Conservation (phyloP, 2,797 vertebrate genomes). For the Eospalax fontanierii region DNA sequence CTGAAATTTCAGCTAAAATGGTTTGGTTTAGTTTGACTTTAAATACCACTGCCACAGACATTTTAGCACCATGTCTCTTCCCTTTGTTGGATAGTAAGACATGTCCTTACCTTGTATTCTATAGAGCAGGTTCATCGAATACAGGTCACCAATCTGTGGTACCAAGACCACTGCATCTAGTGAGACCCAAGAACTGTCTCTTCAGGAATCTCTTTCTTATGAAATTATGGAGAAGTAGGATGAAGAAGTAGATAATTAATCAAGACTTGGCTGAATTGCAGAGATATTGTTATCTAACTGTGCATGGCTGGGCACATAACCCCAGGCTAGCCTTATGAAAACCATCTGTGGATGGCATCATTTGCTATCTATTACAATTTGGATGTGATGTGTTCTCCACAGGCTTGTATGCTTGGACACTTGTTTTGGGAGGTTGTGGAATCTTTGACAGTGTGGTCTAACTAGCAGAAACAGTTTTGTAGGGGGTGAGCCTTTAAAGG, state of each 20-base stretch:
- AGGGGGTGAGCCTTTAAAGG: not conserved
- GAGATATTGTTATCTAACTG: not conserved
- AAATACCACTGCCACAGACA: not conserved
- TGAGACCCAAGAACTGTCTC: not conserved
- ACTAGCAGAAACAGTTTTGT: not conserved
- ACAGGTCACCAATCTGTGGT: not conserved
- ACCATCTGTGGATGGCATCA: not conserved
- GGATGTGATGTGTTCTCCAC: not conserved
- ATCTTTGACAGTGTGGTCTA: not conserved
- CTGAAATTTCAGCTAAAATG: slow-evolving; percentile 52
- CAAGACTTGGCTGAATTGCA: not conserved
- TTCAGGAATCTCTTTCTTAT: not conserved
- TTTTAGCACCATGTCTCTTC: not conserved
- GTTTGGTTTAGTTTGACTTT: not conserved
- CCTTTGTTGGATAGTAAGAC: not conserved
- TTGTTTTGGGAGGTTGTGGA: not conserved
- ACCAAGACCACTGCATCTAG: not conserved
- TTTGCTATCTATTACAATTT: not conserved
- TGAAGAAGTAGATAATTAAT: not conserved
- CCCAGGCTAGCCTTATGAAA: not conserved
- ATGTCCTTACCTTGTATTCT: accelerated
- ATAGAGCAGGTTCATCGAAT: not conserved
- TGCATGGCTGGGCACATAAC: not conserved
- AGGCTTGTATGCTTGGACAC: not conserved
- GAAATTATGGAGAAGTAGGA: not conserved